These are phyloP conservation scores for Apamea monoglypha DNA, from an alignment of 2,888 invertebrate genomes.

Conservation along the genomic window DNA sequence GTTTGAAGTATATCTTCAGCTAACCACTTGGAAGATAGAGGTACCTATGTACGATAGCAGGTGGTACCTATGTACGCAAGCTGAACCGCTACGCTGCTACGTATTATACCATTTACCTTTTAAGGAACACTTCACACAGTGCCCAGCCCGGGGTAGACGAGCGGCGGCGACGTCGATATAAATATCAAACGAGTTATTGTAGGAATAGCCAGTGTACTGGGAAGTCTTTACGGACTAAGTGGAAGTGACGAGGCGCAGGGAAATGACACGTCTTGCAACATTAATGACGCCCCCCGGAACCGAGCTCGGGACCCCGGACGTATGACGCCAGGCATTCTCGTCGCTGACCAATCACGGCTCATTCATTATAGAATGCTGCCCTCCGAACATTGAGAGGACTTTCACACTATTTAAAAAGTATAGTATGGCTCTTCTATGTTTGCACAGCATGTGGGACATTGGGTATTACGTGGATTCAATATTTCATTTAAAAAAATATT, in stretches of 20 bases:
- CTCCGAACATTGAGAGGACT: neutral
- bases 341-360: neutral
- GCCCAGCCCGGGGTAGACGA: neutral
- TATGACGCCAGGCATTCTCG: neutral
- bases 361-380: neutral
- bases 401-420: neutral
- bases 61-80: neutral
- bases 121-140: neutral
- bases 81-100: neutral
- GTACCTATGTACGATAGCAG: neutral
- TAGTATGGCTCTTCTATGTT: neutral
- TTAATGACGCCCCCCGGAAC: neutral
- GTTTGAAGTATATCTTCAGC: neutral
- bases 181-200: slow-evolving; percentile 24
- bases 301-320: neutral
- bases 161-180: slow-evolving; percentile 18
- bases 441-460: neutral
- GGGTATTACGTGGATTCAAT: neutral
- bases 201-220: slow-evolving; percentile 11
- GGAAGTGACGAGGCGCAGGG: neutral
- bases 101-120: neutral
- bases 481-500: neutral
- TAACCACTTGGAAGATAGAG: neutral
- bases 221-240: slow-evolving; percentile 25
- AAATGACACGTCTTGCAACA: neutral